Evolutionary conservation across 2,113 vertebrate genomes (phyloP).

Genomic region (human): GRCh38 chr3:164531001-164531500

Average conservation of each 20-base stretch:
- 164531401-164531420: neutral
- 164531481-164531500: neutral
- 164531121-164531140: neutral
- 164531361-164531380: neutral
- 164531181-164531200: neutral
- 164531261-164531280: neutral
- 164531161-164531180: neutral
- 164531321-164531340: neutral
- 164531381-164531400: neutral
- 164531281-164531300: neutral
- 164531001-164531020: neutral
- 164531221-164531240: neutral
- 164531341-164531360: neutral
- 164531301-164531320: neutral
- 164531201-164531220: neutral
- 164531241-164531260: neutral
- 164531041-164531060: neutral
- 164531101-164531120: neutral
- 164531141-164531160: neutral
- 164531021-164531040: neutral
- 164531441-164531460: neutral
- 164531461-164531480: neutral
- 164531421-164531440: neutral
- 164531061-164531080: neutral
- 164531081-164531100: neutral